Conservation (phyloP, 2,113 vertebrate genomes). For the Gallinago media region DNA sequence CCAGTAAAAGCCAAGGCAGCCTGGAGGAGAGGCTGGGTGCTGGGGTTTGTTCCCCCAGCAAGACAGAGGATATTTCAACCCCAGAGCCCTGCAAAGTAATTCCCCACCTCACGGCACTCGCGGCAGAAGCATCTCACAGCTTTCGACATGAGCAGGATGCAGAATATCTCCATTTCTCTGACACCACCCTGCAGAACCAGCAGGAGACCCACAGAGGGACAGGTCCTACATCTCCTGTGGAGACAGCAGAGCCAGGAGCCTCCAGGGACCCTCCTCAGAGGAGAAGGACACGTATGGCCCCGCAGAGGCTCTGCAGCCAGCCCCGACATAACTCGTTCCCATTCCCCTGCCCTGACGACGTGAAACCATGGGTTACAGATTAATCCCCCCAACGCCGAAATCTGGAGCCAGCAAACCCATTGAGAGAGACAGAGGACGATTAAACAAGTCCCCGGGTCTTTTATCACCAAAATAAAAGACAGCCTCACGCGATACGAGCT, state of each 20-base stretch:
- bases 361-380: background rate
- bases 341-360: background rate
- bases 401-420: background rate
- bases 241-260: background rate
- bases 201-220: background rate
- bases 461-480: constrained; percentile 37
- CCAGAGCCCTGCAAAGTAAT: background rate
- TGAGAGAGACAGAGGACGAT: constrained; percentile 7
- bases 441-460: constrained; percentile 43
- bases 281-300: background rate
- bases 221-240: background rate
- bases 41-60: background rate
- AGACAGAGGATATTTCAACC: background rate
- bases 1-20: background rate
- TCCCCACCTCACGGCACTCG: rapidly evolving
- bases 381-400: background rate
- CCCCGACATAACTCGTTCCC: rapidly evolving
- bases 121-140: background rate
- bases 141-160: rapidly evolving
- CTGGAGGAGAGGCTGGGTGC: background rate
- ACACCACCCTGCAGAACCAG: background rate
- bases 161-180: background rate
- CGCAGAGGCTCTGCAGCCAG: background rate
- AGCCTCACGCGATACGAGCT: constrained; percentile 65
- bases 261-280: too few species aligned